Evolutionary conservation across 2,797 vertebrate genomes (phyloP).

Genomic region (Mionectes olivaceus): DNA sequence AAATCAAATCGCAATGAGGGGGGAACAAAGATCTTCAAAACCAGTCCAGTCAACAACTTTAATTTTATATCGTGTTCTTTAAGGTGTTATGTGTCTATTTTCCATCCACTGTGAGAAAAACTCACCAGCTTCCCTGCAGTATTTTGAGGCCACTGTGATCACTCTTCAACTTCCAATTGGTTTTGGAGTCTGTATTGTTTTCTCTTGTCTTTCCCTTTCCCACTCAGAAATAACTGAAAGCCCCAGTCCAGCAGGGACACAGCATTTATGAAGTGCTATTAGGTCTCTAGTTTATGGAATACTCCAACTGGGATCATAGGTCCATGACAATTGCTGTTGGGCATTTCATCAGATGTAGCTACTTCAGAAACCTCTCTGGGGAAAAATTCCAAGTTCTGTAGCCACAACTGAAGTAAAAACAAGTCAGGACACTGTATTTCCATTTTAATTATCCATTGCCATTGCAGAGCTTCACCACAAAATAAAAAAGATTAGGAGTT

Average conservation of each 20-base stretch:
- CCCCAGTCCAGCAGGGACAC: neutral
- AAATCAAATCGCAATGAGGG: neutral
- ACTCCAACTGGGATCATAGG: neutral
- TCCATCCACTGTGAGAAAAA: neutral
- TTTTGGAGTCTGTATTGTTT: neutral
- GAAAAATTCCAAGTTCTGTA: neutral
- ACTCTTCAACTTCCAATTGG: neutral
- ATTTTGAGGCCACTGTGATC: neutral
- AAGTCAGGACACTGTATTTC: neutral
- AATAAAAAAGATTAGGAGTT: neutral
- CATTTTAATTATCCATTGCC: neutral
- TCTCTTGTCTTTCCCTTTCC: neutral
- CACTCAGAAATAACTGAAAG: neutral
- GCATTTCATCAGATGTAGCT: neutral
- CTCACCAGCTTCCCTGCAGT: neutral
- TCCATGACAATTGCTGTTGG: neutral
- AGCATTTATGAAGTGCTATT: neutral
- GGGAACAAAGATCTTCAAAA: neutral
- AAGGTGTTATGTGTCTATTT: neutral
- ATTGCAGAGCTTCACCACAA: neutral
- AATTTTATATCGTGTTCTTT: neutral
- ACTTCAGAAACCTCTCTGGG: neutral
- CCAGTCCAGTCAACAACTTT: neutral
- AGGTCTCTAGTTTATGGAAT: neutral
- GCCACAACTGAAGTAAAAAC: neutral